A percentile compares a stretch with the other conserved stretches of the same genome.
Conservation (phyloP, 2,888 invertebrate genomes). For the Caenorhabditis angaria region DNA sequence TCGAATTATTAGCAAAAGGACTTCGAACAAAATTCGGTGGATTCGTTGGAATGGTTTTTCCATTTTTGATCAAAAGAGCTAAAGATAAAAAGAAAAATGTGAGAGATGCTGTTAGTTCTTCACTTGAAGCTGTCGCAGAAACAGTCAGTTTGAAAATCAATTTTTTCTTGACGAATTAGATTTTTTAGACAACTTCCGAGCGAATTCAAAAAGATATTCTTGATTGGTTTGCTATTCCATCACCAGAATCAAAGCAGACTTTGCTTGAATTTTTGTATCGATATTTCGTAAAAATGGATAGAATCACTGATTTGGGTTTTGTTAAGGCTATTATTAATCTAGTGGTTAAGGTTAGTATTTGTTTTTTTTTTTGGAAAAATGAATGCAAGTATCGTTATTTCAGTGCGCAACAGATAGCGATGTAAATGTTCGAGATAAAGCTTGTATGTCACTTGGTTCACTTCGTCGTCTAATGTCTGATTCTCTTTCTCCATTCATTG, state of each 20-base stretch:
- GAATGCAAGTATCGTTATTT: too few species aligned
- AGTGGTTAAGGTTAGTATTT: slow-evolving; percentile 15
- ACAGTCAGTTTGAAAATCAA: slow-evolving; percentile 76
- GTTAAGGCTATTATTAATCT: slow-evolving; percentile 26
- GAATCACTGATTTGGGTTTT: slow-evolving; percentile 22
- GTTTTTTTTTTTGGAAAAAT: background rate
- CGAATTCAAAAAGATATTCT: slow-evolving; percentile 36
- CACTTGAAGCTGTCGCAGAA: slow-evolving; percentile 87
- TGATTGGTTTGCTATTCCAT: slow-evolving; percentile 40
- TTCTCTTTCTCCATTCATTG: slow-evolving; percentile 24
- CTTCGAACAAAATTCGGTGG: slow-evolving; percentile 86
- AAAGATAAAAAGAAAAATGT: slow-evolving; percentile 95
- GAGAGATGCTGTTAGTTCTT: slow-evolving; percentile 85
- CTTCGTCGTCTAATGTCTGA: slow-evolving; percentile 41
- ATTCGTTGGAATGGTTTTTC: slow-evolving; percentile 78
- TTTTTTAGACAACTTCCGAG: slow-evolving; percentile 25
- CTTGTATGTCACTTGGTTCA: slow-evolving; percentile 46
- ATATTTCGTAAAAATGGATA: slow-evolving; percentile 17
- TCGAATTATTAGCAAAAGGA: slow-evolving; percentile 84
- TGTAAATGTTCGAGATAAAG: slow-evolving; percentile 44
- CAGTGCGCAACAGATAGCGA: slow-evolving; percentile 50
- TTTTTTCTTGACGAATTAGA: slow-evolving; percentile 4
- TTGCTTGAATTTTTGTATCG: slow-evolving; percentile 25
- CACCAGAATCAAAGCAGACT: slow-evolving; percentile 39
- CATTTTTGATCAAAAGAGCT: slow-evolving; percentile 88